Evolutionary conservation across 2,888 invertebrate genomes (phyloP).

Genomic region (Dynastes tityus): DNA sequence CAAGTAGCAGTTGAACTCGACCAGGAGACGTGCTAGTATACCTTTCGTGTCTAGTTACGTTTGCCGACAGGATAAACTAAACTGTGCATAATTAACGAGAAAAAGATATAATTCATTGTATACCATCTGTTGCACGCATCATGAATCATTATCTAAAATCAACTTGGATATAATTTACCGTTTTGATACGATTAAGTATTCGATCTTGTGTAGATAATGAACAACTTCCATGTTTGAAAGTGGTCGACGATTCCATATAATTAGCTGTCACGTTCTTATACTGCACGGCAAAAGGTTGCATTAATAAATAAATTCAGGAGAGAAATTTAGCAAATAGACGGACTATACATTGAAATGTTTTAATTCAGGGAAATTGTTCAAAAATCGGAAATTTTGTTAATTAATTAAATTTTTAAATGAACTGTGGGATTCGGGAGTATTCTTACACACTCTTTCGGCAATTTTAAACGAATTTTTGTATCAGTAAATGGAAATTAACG

Average conservation of each 20-base stretch:
- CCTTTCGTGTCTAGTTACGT: background rate
- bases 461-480: too few relatives aligned
- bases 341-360: too few relatives aligned
- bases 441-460: too few relatives aligned
- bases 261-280: background rate
- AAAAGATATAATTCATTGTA: background rate
- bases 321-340: too few relatives aligned
- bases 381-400: too few relatives aligned
- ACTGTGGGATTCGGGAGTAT: too few relatives aligned
- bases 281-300: background rate
- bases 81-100: background rate
- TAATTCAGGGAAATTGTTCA: too few relatives aligned
- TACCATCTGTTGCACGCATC: constrained; percentile 9
- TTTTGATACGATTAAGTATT: background rate
- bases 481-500: too few relatives aligned
- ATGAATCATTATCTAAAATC: constrained; percentile 3
- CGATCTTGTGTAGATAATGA: background rate
- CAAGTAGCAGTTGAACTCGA: background rate
- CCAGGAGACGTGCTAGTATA: background rate
- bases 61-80: background rate
- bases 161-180: background rate
- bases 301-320: background rate
- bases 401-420: too few relatives aligned
- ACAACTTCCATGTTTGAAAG: constrained; percentile 2
- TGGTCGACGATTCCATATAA: background rate